phyloP scores from a whole-genome alignment of 2,888 invertebrate genomes.

The Allolobophora icterica region DNA sequence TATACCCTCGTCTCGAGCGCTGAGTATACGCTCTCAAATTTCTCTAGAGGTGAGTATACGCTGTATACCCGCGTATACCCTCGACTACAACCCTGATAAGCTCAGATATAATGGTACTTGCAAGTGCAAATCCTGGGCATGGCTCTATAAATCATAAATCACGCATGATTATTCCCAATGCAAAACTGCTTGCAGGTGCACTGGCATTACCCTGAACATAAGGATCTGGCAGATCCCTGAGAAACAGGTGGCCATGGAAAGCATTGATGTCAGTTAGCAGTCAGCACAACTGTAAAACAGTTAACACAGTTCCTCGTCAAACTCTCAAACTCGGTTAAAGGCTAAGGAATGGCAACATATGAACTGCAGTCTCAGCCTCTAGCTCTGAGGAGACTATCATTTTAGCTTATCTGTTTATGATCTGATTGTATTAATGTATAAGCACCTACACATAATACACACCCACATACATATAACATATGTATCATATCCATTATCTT shows the following conservation, averaged over 20 bases:
- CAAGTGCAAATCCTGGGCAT: not conserved
- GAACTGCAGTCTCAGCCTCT: not conserved
- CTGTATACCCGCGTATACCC: too few species aligned
- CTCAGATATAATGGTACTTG: not conserved
- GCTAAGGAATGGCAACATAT: not conserved
- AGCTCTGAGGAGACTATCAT: not conserved
- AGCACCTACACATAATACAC: not conserved
- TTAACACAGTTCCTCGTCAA: not conserved
- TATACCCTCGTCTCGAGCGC: too few species aligned
- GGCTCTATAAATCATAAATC: not conserved
- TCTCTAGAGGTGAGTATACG: too few species aligned
- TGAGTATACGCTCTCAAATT: too few species aligned
- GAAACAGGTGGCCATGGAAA: not conserved
- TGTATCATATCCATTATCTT: not conserved
- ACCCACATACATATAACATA: not conserved
- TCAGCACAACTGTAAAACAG: not conserved
- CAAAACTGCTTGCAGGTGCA: not conserved
- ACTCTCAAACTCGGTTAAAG: too few species aligned
- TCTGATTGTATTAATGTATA: not conserved
- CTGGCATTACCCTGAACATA: not conserved
- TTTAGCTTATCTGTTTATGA: not conserved
- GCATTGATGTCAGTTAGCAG: not conserved
- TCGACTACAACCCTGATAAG: too few species aligned
- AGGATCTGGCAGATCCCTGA: not conserved
- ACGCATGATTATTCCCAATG: not conserved